phyloP scores from a whole-genome alignment of 2,113 vertebrate genomes.

The Zonotrichia leucophrys region DNA sequence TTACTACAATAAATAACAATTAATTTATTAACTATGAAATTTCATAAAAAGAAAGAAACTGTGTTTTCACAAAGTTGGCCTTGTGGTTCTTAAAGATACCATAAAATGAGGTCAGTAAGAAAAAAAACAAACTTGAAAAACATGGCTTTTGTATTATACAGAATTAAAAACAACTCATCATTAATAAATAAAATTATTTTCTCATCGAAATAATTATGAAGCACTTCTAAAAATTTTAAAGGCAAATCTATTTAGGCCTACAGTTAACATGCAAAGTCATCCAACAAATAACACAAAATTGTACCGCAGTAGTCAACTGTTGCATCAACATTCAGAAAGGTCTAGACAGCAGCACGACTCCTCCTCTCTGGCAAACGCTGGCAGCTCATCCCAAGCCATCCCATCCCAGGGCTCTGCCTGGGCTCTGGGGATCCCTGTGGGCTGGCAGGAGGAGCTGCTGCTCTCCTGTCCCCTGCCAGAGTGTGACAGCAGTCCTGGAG shows the following conservation, averaged over 20 bases:
- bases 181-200: slow-evolving; percentile 70
- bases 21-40: slow-evolving; percentile 66
- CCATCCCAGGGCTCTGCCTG: not conserved
- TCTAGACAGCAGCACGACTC: slow-evolving; percentile 81
- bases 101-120: slow-evolving; percentile 64
- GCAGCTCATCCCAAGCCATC: not conserved
- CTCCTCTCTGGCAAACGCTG: slow-evolving; percentile 57
- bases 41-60: slow-evolving; percentile 58
- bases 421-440: not conserved
- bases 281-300: slow-evolving; percentile 93
- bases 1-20: slow-evolving; percentile 73
- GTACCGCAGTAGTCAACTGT: slow-evolving; percentile 87
- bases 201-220: slow-evolving; percentile 73
- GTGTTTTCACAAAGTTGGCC: slow-evolving; percentile 62
- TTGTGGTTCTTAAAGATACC: slow-evolving; percentile 54
- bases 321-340: slow-evolving; percentile 85
- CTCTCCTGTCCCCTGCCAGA: not conserved
- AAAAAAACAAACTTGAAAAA: slow-evolving; percentile 65
- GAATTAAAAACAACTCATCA: slow-evolving; percentile 60
- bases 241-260: slow-evolving; percentile 91
- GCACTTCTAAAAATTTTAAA: slow-evolving; percentile 75
- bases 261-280: slow-evolving; percentile 96
- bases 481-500: not conserved
- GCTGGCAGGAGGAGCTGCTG: not conserved
- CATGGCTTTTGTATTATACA: slow-evolving; percentile 74